Conservation (phyloP, 2,797 vertebrate species). For the Ibycter americanus region DNA sequence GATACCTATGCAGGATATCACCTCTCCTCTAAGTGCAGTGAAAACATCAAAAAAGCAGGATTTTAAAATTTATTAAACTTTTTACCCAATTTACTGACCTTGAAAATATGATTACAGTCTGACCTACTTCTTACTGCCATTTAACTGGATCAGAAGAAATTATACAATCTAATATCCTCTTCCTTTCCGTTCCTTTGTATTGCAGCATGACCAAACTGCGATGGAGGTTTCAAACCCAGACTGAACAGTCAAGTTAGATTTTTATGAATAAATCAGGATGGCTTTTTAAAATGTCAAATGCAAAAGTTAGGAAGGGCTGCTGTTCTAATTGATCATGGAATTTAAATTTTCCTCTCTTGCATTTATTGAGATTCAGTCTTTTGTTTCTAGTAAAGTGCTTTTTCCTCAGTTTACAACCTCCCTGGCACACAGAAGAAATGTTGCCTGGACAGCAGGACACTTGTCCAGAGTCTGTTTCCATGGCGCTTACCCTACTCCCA, state of each 20-base stretch:
- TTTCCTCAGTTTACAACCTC: not conserved
- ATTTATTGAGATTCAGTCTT: not conserved
- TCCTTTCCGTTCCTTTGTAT: not conserved
- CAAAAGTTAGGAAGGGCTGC: not conserved
- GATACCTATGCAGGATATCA: not conserved
- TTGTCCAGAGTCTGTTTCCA: not conserved
- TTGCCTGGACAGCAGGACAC: not conserved
- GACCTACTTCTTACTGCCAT: not conserved
- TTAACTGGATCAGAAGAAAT: conserved; percentile 22
- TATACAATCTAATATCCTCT: not conserved
- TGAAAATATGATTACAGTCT: not conserved
- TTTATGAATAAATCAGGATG: not conserved
- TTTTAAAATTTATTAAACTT: not conserved
- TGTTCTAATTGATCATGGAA: not conserved
- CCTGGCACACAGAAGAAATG: not conserved
- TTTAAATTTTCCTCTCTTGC: not conserved
- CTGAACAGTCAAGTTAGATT: not conserved
- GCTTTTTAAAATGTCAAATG: not conserved
- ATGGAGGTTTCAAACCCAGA: not conserved
- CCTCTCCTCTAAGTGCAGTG: not conserved
- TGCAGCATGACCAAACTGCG: not conserved
- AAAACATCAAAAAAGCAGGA: not conserved
- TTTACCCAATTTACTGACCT: not conserved
- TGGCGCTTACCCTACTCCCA: fast-evolving
- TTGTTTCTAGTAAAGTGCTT: not conserved